Evolutionary conservation across 2,113 vertebrate species (phyloP).

Genomic region (Hipposideros armiger): DNA sequence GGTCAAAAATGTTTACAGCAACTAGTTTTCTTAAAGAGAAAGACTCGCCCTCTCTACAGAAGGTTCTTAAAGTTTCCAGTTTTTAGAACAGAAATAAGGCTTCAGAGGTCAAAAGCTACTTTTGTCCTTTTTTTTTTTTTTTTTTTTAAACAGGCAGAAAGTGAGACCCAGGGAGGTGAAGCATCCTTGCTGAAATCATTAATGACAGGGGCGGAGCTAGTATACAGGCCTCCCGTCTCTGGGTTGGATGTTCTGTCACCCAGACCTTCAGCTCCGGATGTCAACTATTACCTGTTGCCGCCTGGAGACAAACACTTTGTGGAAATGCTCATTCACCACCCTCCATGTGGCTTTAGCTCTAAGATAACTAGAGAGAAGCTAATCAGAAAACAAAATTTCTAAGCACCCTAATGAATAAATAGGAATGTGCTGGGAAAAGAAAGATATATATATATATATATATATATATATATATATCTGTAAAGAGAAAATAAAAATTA

Average conservation of each 20-base stretch:
- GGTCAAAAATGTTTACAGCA: background rate
- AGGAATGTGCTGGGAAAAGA: background rate
- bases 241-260: background rate
- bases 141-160: background rate
- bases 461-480: background rate
- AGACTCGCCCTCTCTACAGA: background rate
- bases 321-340: background rate
- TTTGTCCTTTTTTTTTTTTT: background rate
- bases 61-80: background rate
- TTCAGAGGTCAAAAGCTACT: background rate
- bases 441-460: background rate
- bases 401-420: background rate
- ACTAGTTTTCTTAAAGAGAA: slow-evolving; percentile 8
- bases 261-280: background rate
- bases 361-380: slow-evolving; percentile 19
- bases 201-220: background rate
- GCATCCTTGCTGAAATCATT: background rate
- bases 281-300: background rate
- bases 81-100: slow-evolving; percentile 29
- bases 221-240: background rate
- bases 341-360: background rate
- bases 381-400: background rate
- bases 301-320: background rate
- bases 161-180: background rate
- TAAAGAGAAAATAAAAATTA: slow-evolving; percentile 30